phyloP scores from a whole-genome alignment of 2,888 invertebrate species.

The Epirrita christyi region DNA sequence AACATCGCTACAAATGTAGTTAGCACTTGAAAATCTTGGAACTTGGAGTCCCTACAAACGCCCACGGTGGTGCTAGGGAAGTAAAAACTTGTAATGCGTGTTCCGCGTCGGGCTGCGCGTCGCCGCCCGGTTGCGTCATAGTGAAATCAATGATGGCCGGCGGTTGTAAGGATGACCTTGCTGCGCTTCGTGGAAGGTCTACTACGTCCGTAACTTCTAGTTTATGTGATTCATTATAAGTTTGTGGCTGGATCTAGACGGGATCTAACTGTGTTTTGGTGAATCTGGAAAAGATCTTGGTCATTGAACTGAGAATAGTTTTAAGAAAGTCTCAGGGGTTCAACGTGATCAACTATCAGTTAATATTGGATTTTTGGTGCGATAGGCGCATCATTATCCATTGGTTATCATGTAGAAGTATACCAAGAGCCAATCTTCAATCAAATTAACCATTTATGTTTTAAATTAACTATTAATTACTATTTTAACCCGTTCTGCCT shows the following conservation, averaged over 20 bases:
- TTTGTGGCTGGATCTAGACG: conserved; percentile 17
- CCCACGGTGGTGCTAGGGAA: conserved; percentile 49
- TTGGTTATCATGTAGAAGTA: background rate
- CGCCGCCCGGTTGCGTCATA: conserved; percentile 63
- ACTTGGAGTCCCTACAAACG: conserved; percentile 41
- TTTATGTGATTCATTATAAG: conserved; percentile 29
- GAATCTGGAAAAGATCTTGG: background rate
- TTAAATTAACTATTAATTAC: too few species aligned
- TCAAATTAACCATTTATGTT: too few species aligned
- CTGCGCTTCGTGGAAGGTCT: conserved; percentile 34
- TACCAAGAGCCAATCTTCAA: too few species aligned
- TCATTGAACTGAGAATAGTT: background rate
- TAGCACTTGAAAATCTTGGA: background rate
- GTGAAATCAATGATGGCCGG: conserved; percentile 77
- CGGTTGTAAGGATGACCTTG: conserved; percentile 81
- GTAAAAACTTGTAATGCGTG: conserved; percentile 62
- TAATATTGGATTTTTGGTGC: background rate
- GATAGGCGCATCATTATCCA: background rate
- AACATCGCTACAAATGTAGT: background rate
- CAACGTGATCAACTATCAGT: background rate
- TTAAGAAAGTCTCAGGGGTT: background rate
- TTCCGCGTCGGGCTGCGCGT: conserved; percentile 53
- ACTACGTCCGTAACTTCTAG: conserved; percentile 25
- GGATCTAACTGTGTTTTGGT: background rate
- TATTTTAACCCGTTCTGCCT: too few species aligned